Conservation (phyloP, 1,140 invertebrate genomes). For the Vanessa atalanta region DNA sequence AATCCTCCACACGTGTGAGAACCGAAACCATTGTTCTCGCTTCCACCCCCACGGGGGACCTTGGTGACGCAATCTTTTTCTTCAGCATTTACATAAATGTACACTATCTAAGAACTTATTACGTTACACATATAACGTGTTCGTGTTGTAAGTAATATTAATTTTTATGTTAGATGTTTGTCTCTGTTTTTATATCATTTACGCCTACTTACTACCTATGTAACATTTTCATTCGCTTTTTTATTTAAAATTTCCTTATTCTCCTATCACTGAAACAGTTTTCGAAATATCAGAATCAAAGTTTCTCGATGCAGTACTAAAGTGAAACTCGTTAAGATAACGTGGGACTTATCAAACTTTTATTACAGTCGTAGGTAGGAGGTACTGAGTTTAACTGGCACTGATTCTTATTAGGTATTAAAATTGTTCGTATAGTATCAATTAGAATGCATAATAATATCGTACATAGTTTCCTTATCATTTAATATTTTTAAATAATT, state of each 20-base stretch:
- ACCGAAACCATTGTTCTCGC: slow-evolving; percentile 81
- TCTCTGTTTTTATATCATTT: slow-evolving; percentile 1
- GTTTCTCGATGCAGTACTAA: slow-evolving; percentile 4
- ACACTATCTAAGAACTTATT: slow-evolving; percentile 61
- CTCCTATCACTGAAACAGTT: neutral
- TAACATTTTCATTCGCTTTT: neutral
- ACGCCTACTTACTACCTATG: too few relatives aligned
- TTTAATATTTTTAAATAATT: neutral
- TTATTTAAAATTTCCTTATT: neutral
- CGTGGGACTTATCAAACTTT: slow-evolving; percentile 7
- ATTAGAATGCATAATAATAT: neutral
- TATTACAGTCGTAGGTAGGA: neutral
- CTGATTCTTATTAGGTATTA: neutral
- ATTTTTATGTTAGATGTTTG: slow-evolving; percentile 12
- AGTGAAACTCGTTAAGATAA: slow-evolving; percentile 13
- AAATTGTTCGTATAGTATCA: neutral
- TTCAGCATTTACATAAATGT: slow-evolving; percentile 75
- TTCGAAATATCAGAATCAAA: slow-evolving; percentile 4
- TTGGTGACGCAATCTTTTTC: slow-evolving; percentile 79
- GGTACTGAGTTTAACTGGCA: neutral
- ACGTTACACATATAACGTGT: slow-evolving; percentile 43
- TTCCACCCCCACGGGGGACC: slow-evolving; percentile 70
- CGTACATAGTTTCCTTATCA: neutral
- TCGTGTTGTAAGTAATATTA: slow-evolving; percentile 21
- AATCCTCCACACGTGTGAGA: slow-evolving; percentile 82